Evolutionary conservation across 92 coral and sea anemone genomes (phyloP), one percentile per base, ranked within the genome.

Genomic region (Epizoanthus rinbou): DNA sequence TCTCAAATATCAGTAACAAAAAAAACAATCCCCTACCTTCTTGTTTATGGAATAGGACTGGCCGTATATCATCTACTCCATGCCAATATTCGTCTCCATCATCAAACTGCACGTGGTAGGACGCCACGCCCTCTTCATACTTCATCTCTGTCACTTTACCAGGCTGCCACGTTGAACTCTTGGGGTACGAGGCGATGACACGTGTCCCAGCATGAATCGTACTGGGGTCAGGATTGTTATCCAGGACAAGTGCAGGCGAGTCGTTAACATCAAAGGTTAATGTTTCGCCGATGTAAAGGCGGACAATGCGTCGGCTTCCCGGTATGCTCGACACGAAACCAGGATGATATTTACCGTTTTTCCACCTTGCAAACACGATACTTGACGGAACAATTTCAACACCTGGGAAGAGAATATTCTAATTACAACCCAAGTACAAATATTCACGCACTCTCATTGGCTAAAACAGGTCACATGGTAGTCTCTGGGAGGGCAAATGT

Each of bases 241-340:
- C 98, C 62, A 88, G 87, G 39, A 91, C 93, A 6, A 89, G 45
- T 11, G 91, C 94, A 21, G 95, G 92, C 16, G 87, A 85, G 87
- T 93, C 92, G 37, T 76, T 65, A 9, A 59, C 80, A 63, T 88
- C 84, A 50, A 89, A 85, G 18, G 75, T 79, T 13, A 85, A 64
- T 13, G 37, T 41, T 69, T 63, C 85, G 18, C 57, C 75, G 8
- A 41, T 84, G 64, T 89, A 91, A 21, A 89, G 50, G 22, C 90
- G 87, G 3, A 91, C 87, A n/a, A 78, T 86, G 64, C 72, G 73
- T 69, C 88, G 86, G 39, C 80, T 89, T 68, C 60, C 45, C 15
- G 75, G 93, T 74, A 80, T 91, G 31, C 90, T 89, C n/a, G 86
- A 86, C 22, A 93, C 91, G 76, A 84, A 93, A 11, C 98, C 95